These are phyloP conservation scores for Heterocephalus glaber DNA, from an alignment of 2,113 vertebrate species.

Conservation along the genomic window DNA sequence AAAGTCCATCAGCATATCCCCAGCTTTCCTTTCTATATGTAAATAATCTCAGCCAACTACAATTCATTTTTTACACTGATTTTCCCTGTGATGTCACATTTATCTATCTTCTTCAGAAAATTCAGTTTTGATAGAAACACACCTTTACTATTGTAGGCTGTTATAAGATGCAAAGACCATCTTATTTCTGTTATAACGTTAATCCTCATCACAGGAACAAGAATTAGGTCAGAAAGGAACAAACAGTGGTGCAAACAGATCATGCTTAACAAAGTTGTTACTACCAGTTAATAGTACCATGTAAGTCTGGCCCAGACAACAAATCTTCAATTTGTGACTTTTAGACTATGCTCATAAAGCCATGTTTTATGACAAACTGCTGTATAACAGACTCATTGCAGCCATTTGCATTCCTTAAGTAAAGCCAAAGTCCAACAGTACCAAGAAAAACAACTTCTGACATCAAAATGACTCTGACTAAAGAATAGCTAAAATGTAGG, in stretches of 20 bases:
- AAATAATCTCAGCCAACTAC: constrained; percentile 44
- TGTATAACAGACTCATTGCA: not conserved
- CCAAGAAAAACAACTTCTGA: constrained; percentile 52
- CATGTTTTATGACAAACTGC: constrained; percentile 31
- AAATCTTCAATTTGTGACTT: constrained; percentile 17
- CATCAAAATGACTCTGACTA: constrained; percentile 25
- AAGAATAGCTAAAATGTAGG: constrained; percentile 24
- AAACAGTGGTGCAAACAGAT: constrained; percentile 8
- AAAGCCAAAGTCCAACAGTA: constrained; percentile 27
- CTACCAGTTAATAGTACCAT: not conserved
- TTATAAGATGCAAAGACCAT: constrained; percentile 61
- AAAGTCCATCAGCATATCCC: not conserved
- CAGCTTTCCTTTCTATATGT: constrained; percentile 47
- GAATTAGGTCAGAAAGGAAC: constrained; percentile 44
- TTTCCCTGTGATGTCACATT: constrained; percentile 49
- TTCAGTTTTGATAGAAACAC: not conserved
- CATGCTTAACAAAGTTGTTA: constrained; percentile 37
- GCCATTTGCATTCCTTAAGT: not conserved
- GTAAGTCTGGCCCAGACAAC: constrained; percentile 6
- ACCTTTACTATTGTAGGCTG: constrained; percentile 29
- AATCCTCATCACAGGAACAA: constrained; percentile 58
- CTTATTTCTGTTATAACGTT: constrained; percentile 41
- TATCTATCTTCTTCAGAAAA: constrained; percentile 59
- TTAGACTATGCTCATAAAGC: constrained; percentile 51
- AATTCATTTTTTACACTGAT: not conserved